Percentiles rank a stretch among this genome's conserved stretches.
Conservation (phyloP, 2,113 vertebrate genomes). For the Agapornis roseicollis region DNA sequence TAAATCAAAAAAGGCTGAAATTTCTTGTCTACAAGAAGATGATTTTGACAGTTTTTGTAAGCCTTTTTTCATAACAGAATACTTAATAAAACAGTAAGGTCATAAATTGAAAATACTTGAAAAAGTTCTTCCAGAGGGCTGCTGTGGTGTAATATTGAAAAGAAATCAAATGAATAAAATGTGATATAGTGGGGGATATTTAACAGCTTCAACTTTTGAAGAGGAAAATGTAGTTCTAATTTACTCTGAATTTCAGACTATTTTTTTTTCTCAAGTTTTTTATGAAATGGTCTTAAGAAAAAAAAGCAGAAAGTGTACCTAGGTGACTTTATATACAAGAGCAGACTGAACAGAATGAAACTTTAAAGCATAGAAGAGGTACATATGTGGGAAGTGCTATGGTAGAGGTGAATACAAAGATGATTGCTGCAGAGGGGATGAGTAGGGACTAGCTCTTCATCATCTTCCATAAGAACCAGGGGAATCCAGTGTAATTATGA, state of each 20-base stretch:
- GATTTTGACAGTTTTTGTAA: neutral
- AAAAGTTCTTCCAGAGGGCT: neutral
- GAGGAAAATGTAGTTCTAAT: neutral
- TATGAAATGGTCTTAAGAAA: neutral
- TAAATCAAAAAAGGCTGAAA: neutral
- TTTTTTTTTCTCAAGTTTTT: neutral
- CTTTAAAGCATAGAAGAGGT: neutral
- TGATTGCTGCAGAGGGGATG: neutral
- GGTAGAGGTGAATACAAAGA: neutral
- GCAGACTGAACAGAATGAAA: neutral
- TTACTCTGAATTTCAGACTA: neutral
- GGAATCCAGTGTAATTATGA: neutral
- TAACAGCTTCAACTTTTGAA: neutral
- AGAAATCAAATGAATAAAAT: neutral
- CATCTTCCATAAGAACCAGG: neutral
- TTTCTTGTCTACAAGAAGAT: neutral
- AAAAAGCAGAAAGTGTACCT: neutral
- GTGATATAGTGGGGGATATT: neutral
- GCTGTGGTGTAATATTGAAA: neutral
- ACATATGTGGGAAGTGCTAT: neutral
- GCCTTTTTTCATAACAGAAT: neutral
- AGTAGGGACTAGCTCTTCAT: neutral
- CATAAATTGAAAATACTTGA: neutral
- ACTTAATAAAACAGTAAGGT: neutral
- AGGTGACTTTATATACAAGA: neutral